Percentiles rank a stretch among this genome's conserved stretches.
These are phyloP conservation scores for Strigops habroptila DNA, from an alignment of 2,113 vertebrate genomes.

Conservation along the genomic window DNA sequence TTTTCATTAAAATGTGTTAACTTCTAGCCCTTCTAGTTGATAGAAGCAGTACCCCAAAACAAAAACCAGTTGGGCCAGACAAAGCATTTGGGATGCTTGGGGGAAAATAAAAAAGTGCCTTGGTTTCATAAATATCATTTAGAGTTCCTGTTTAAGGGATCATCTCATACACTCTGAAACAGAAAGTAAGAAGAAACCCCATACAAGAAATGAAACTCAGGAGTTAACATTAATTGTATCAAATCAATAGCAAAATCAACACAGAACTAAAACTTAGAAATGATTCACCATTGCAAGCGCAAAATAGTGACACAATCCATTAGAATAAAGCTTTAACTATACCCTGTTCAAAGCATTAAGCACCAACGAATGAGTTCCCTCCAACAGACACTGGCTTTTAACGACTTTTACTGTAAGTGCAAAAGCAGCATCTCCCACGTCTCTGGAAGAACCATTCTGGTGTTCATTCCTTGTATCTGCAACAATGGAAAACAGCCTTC, in stretches of 20 bases:
- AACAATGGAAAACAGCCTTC: constrained; percentile 3
- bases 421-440: constrained; percentile 76
- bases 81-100: not conserved
- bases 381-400: constrained; percentile 88
- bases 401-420: constrained; percentile 79
- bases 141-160: not conserved
- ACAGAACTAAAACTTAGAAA: not conserved
- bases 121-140: not conserved
- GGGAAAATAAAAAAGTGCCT: not conserved
- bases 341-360: constrained; percentile 91
- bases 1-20: not conserved
- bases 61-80: not conserved
- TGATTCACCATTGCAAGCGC: not conserved
- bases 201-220: not conserved
- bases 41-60: not conserved
- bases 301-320: not conserved
- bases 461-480: constrained; percentile 54
- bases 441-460: constrained; percentile 15
- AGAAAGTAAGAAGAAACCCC: not conserved
- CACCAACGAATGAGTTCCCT: constrained; percentile 84
- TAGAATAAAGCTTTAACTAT: constrained; percentile 34
- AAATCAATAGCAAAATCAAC: not conserved
- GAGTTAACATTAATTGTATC: not conserved
- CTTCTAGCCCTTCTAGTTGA: not conserved
- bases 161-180: not conserved